Base-by-base conservation (phyloP, 2,797 vertebrate species). In the Sebastes trivittatus region DNA sequence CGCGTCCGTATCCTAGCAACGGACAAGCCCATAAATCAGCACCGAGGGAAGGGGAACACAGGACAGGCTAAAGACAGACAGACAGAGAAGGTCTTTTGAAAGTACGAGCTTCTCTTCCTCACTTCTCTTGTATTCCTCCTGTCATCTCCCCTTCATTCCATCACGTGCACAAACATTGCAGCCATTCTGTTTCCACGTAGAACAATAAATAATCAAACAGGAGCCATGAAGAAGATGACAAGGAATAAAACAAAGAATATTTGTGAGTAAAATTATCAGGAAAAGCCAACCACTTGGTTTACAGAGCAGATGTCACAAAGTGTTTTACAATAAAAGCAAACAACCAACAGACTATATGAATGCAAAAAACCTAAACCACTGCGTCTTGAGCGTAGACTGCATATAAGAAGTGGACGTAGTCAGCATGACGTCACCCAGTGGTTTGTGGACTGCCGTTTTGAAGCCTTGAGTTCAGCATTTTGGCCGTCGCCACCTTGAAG, bases 1-100 rank as follows among this genome's bases (percentile, higher is more conserved):
- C 30, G 34, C 61, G 54, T 84, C 80, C 1, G 77, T 90, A 72
- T 77, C 93, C 70, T 75, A 84, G 92, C 88, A 93, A 94, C 91
- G 29, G 83, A 73, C 64, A 68, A 80, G 77, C 71, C 72, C 63
- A 89, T 92, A 89, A 88, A 93, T 91, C 83, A 61, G 80, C 68
- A 59, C 27, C 30, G 25, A 58, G 68, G 22, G 49, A 81, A 83
- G 60, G 49, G 54, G 61, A 63, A 77, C 46, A 61, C 42, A 63
- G 76, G 76, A 71, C 54, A 68, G 76, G 52, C 71, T 58, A 32
- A 18, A 76, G 64, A 73, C 68, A 56, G 78, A 84, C 66, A 80
- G 78, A 84, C 68, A 80, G 70, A 81, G 55, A 55, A 11, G 64
- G 75, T 63, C 73, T 75, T 83, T 86, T 77, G 36, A 79, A 72